Evolutionary conservation across 2,113 vertebrate species (phyloP), one percentile per base, ranked within the genome.

Genomic region (Scomber colias): DNA sequence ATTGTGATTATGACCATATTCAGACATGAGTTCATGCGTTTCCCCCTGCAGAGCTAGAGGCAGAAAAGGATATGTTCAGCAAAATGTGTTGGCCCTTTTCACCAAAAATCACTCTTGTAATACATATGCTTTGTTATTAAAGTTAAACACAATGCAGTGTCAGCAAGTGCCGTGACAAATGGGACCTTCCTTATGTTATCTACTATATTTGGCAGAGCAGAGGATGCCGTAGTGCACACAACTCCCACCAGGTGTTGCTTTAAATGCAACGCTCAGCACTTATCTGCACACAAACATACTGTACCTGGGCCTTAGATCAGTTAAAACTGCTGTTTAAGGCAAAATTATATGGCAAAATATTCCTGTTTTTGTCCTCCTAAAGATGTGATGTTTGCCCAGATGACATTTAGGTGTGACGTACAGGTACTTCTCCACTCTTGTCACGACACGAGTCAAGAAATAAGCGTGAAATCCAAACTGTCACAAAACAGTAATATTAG

Each of bases 191-290:
- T 7, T 62, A 35, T 46, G 44, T 66, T 65, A 30, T 45, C 51
- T 44, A 51, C n/a, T 67, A 49, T 56, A 49, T 73, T 78, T 24
- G 10, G 27, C 19, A 53, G 63, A 21, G 45, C 3, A 2, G 50
- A 46, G 45, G n/a, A 3, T 15, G 46, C 21, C 14, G 45, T 63
- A 31, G 56, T 44, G 40, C 49, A 63, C 70, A 69, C 14, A 53
- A 7, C 70, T 65, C 70, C 71, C 71, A 63, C 62, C 69, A 69
- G 75, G 70, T 68, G 64, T 69, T 73, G 56, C 50, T 78, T 40
- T 75, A 61, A 70, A 71, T 66, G 71, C 71, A 76, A 30, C 6
- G 11, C 45, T 75, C 66, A 75, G 82, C 77, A 48, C n/a, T 71
- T 78, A 77, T 63, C 62, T 55, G 73, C 55, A 53, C 46, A 64